These are phyloP conservation scores for Choloepus didactylus DNA, from an alignment of 2,797 vertebrate species.

Conservation along the genomic window DNA sequence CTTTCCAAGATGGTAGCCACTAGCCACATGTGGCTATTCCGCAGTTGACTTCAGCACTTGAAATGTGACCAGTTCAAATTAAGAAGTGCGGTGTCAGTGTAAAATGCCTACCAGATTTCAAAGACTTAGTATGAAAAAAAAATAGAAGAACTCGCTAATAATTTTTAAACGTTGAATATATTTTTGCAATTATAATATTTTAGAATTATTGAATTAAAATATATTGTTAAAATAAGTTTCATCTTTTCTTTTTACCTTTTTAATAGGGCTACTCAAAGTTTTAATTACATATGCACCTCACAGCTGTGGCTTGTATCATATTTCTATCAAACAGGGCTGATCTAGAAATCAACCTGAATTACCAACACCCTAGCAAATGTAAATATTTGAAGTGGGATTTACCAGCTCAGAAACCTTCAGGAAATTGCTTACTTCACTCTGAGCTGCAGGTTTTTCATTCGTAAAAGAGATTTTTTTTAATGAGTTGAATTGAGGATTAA, in stretches of 20 bases:
- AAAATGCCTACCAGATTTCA: too few species aligned
- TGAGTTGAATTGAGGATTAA: neutral
- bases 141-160: neutral
- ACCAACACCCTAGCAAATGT: neutral
- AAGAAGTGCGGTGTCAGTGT: too few species aligned
- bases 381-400: neutral
- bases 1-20: neutral
- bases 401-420: neutral
- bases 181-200: constrained; percentile 27
- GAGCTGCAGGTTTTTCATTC: neutral
- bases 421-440: neutral
- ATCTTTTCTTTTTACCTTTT: neutral
- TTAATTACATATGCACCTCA: too few species aligned
- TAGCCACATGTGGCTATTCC: too few species aligned
- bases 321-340: neutral
- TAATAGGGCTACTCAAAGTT: too few species aligned
- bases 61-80: too few species aligned
- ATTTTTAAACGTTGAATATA: constrained; percentile 12
- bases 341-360: neutral
- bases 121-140: neutral
- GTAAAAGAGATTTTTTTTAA: constrained; percentile 18
- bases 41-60: too few species aligned
- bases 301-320: too few species aligned
- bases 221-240: constrained; percentile 30
- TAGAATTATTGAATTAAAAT: neutral